Percentiles rank a stretch among this genome's conserved stretches.
Conservation (phyloP, 2,888 invertebrate species). For the Drosophila putrida region DNA sequence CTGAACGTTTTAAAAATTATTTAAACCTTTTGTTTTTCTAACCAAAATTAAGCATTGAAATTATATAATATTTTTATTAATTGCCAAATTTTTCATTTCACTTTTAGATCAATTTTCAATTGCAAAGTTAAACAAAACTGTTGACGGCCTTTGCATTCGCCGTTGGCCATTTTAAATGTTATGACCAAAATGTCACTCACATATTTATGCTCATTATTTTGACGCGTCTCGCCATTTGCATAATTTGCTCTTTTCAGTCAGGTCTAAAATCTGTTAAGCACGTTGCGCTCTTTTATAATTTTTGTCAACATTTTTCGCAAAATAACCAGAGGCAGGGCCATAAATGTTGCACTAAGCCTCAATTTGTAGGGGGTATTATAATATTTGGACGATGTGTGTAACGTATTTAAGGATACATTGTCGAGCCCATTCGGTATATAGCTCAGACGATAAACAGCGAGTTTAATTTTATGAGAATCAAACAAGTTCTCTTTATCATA, state of each 20-base stretch:
- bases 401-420: neutral
- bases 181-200: constrained; percentile 7
- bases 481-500: neutral
- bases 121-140: neutral
- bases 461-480: neutral
- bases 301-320: constrained; percentile 9
- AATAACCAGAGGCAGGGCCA: constrained; percentile 2
- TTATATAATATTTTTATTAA: neutral
- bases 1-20: neutral
- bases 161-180: constrained; percentile 4
- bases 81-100: neutral
- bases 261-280: constrained; percentile 21
- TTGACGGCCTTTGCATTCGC: neutral
- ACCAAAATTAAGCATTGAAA: constrained; percentile 3
- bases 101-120: neutral
- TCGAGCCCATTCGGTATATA: neutral
- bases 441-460: neutral
- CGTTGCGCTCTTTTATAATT: constrained; percentile 9
- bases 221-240: constrained; percentile 45
- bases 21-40: neutral
- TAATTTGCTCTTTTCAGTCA: constrained; percentile 43
- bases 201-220: constrained; percentile 35
- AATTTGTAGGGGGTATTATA: constrained; percentile 5
- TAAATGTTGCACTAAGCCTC: constrained; percentile 12
- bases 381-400: constrained; percentile 2